Percentiles rank a stretch among this genome's conserved stretches.
phyloP scores from a whole-genome alignment of 2,797 vertebrate species.

The Coccyzus lansbergi region DNA sequence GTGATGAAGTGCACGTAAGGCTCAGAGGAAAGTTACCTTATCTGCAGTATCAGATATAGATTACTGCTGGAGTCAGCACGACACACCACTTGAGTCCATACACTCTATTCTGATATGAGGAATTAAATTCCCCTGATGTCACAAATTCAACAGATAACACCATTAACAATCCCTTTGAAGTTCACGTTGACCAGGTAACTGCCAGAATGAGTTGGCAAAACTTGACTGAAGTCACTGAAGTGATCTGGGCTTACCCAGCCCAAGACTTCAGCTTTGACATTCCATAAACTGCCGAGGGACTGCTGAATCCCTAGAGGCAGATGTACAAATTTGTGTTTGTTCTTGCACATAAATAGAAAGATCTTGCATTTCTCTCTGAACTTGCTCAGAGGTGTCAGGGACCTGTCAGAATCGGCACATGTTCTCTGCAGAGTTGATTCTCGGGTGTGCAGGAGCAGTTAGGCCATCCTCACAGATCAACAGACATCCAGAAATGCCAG shows the following conservation, averaged over 20 bases:
- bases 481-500: not conserved
- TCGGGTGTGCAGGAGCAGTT: not conserved
- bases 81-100: slow-evolving; percentile 28
- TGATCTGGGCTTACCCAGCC: not conserved
- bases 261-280: not conserved
- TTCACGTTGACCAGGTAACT: slow-evolving; percentile 27
- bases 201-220: slow-evolving; percentile 25
- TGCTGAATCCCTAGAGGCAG: not conserved
- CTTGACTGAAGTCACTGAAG: not conserved
- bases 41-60: slow-evolving; percentile 69
- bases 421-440: not conserved
- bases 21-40: slow-evolving; percentile 66
- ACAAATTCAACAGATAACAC: slow-evolving; percentile 42
- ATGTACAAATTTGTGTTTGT: not conserved
- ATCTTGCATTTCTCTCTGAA: not conserved
- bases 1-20: slow-evolving; percentile 50
- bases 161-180: slow-evolving; percentile 50
- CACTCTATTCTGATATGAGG: not conserved
- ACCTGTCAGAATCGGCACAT: not conserved
- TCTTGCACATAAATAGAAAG: not conserved
- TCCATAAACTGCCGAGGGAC: not conserved
- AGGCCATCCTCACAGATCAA: not conserved
- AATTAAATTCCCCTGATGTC: slow-evolving; percentile 66
- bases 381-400: not conserved
- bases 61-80: slow-evolving; percentile 60